phyloP scores from a whole-genome alignment of 2,797 vertebrate genomes.

The Forpus xanthops region DNA sequence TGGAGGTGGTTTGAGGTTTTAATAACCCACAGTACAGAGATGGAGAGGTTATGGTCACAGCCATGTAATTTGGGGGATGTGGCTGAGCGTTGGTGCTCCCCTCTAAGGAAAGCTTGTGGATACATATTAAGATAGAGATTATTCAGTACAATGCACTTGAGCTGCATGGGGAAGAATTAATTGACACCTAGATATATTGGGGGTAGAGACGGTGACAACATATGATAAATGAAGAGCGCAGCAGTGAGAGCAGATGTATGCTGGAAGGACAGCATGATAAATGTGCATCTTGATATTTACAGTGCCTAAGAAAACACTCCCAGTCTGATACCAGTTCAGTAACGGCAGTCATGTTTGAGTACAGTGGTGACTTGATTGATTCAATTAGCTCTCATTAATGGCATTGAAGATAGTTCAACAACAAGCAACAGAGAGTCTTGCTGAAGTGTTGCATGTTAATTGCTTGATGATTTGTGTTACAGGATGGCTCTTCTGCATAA shows the following conservation, averaged over 20 bases:
- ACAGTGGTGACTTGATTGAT: slow-evolving; percentile 48
- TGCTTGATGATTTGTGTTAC: slow-evolving; percentile 50
- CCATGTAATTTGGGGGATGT: neutral
- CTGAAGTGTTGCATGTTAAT: slow-evolving; percentile 54
- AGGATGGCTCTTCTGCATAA: slow-evolving; percentile 26
- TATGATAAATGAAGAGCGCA: slow-evolving; percentile 43
- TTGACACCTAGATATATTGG: neutral
- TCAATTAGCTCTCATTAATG: slow-evolving; percentile 70
- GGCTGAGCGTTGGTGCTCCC: neutral
- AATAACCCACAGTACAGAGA: neutral
- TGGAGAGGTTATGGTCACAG: neutral
- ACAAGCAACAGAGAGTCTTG: slow-evolving; percentile 12
- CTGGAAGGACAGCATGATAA: slow-evolving; percentile 50
- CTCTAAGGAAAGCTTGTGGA: neutral
- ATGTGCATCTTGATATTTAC: slow-evolving; percentile 27
- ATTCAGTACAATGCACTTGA: neutral
- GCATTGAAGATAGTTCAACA: slow-evolving; percentile 44
- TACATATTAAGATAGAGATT: neutral
- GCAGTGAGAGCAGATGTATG: slow-evolving; percentile 39
- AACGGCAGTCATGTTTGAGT: neutral
- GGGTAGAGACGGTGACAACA: neutral
- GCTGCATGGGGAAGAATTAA: neutral
- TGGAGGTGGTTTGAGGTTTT: neutral
- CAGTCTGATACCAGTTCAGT: neutral
- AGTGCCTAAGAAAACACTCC: slow-evolving; percentile 16